Evolutionary conservation across 2,888 invertebrate species (phyloP), one percentile per base, ranked within the genome.

Genomic region (Hermaeophaga mercurialis): DNA sequence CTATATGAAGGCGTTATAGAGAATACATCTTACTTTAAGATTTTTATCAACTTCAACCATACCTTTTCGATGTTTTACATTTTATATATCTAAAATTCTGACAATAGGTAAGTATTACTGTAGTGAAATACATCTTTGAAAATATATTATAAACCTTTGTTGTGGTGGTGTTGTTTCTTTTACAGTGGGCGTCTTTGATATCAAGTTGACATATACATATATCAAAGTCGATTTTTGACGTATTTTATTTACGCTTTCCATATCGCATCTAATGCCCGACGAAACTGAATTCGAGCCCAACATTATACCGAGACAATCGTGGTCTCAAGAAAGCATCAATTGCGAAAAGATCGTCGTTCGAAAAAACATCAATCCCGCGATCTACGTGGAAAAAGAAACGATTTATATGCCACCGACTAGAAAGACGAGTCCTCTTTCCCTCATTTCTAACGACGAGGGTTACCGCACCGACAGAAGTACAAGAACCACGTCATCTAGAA

Each of bases 341-440:
- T 44, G 59, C 12, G 48, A 56, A 18, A 62, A 54, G 26, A 62
- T 54, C 39, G 52, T 71, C 9, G 56, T 69, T 9, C 66, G 75
- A 61, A 80, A 83, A 56, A 83, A 82, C 66, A 81, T 85, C 47
- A 85, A 85, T 70, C 81, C 85, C 0, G 84, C 85, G 4, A 84
- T 85, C 61, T 84, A 80, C 60, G 79, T 84, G 1, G 85, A 85
- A 69, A 70, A 70, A 11, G 24, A 22, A 26, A 11, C 1, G 5
- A 2, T 14, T 4, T 33, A 33, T 12, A 43, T 69, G 65, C 56
- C 63, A 1, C 67, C 63, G 7, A 58, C 64, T 31, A 63, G 67
- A 46, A 71, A 70, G 56, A 68, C 60, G 19, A 69, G 66, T 43
- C 62, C 68, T 18, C 49, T 69, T 52, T 67, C 46, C 18, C 19